Conservation (phyloP, 1,140 invertebrate species). For the Hypsibius dujardini region DNA sequence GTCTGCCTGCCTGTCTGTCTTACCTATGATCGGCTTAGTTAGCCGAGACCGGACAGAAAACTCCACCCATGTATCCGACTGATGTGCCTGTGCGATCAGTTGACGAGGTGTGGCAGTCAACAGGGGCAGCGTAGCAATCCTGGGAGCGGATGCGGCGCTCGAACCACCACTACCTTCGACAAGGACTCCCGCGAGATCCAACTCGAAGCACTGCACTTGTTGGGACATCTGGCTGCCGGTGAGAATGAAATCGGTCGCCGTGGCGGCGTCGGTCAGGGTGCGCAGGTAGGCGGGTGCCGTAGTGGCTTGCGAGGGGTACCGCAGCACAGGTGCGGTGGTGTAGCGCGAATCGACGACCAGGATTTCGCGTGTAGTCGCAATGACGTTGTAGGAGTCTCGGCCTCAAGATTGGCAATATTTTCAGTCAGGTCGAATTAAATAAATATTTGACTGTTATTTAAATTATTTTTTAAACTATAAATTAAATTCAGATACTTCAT, state of each 20-base stretch:
- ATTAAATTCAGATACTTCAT: no score
- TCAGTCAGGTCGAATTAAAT: neutral
- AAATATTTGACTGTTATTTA: no score
- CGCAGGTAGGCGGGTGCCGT: neutral
- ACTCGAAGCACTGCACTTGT: neutral
- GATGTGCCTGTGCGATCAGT: neutral
- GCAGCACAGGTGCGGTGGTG: neutral
- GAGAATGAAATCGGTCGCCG: neutral
- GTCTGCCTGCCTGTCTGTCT: no score
- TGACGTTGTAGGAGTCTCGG: neutral
- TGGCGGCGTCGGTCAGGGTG: neutral
- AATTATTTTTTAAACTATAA: no score
- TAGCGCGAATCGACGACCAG: neutral
- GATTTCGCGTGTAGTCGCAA: neutral
- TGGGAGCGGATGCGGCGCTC: neutral
- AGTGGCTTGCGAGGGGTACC: neutral
- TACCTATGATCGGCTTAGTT: no score
- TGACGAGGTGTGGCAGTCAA: constrained; percentile 5
- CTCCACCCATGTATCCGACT: no score
- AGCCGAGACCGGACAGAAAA: no score
- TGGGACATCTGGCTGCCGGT: constrained; percentile 4
- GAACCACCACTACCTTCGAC: neutral
- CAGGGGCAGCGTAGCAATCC: neutral
- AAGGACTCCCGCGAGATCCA: neutral
- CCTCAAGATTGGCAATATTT: constrained; percentile 1